A percentile compares a stretch with the other conserved stretches of the same genome.
Conservation (phyloP, 2,888 invertebrate genomes). For the Encarsia formosa region DNA sequence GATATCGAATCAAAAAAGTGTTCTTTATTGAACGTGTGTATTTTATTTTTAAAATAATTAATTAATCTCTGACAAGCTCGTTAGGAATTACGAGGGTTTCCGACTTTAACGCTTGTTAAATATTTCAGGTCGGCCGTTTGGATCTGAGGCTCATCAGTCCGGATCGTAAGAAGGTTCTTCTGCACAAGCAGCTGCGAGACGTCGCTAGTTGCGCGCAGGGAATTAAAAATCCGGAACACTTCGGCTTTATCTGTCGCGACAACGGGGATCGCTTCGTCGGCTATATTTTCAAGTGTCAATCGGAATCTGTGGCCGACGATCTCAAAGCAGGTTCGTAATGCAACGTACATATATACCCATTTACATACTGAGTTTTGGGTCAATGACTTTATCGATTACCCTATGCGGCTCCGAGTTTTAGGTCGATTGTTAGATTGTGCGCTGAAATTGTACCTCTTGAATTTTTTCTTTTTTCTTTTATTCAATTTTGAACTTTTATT, state of each 20-base stretch:
- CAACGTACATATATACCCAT: not conserved
- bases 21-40: too few relatives aligned
- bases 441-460: too few relatives aligned
- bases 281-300: conserved; percentile 87
- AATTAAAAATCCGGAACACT: conserved; percentile 75
- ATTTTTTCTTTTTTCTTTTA: too few relatives aligned
- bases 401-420: too few relatives aligned
- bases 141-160: conserved; percentile 89
- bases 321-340: conserved; percentile 63
- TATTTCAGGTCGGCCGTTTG: conserved; percentile 71
- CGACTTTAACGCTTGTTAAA: too few relatives aligned
- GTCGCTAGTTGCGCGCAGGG: conserved; percentile 85
- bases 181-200: conserved; percentile 84
- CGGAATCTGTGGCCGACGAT: conserved; percentile 75
- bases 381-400: too few relatives aligned
- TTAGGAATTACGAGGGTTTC: not conserved
- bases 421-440: too few relatives aligned
- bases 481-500: too few relatives aligned
- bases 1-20: too few relatives aligned
- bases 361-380: too few relatives aligned
- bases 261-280: conserved; percentile 68
- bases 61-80: not conserved
- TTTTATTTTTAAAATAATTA: too few relatives aligned
- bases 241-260: conserved; percentile 92
- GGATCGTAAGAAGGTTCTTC: conserved; percentile 82